Percentiles rank a stretch among this genome's conserved stretches.
Evolutionary conservation across 2,888 invertebrate species (phyloP).

Genomic region (Polydrusus cervinus): DNA sequence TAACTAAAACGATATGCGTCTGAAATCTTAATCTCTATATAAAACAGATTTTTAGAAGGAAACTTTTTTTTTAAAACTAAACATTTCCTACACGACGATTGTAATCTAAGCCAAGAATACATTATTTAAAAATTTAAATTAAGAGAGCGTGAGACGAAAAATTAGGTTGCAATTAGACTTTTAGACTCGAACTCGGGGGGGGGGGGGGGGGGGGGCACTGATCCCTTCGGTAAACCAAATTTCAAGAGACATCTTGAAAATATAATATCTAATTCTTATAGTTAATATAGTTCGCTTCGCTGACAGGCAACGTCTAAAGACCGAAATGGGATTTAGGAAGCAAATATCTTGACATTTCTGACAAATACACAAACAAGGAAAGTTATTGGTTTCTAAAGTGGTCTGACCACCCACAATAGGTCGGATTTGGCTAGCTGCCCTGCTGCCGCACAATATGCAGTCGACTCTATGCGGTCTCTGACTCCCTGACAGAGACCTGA

Average conservation of each 20-base stretch:
- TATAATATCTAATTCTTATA: slow-evolving; percentile 19
- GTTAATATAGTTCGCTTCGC: slow-evolving; percentile 11
- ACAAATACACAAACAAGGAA: slow-evolving; percentile 51
- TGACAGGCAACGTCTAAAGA: slow-evolving; percentile 37
- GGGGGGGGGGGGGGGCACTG: no score
- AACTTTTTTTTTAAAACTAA: no score
- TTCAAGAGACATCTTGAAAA: slow-evolving; percentile 11
- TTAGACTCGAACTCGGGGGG: no score
- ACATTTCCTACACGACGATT: no score
- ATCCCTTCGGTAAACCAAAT: background rate
- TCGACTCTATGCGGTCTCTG: slow-evolving; percentile 55
- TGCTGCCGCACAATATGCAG: slow-evolving; percentile 41
- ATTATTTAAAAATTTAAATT: no score
- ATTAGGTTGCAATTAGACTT: no score
- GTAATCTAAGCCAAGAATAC: no score
- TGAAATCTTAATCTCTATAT: no score
- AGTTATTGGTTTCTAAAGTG: slow-evolving; percentile 54
- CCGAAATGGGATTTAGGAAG: slow-evolving; percentile 52
- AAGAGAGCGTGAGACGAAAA: no score
- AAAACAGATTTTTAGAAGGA: no score
- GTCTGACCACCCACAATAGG: slow-evolving; percentile 55
- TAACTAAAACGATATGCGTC: no score
- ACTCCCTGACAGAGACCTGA: slow-evolving; percentile 58
- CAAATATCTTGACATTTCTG: slow-evolving; percentile 55
- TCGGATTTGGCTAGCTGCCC: slow-evolving; percentile 32